phyloP scores from a whole-genome alignment of 1,140 invertebrate species.

The Acromyrmex heyeri region DNA sequence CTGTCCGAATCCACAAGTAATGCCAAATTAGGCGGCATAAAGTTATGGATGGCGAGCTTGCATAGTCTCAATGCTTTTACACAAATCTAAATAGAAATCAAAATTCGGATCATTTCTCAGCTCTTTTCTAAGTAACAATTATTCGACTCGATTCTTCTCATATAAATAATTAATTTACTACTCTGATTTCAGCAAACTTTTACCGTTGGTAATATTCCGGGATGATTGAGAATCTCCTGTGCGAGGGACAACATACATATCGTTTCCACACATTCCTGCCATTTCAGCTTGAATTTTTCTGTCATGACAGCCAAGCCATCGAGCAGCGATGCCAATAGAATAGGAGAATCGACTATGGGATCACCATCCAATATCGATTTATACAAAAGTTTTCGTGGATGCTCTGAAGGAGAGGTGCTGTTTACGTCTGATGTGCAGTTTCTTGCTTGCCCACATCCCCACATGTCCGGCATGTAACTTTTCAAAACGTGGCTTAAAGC shows the following conservation, averaged over 20 bases:
- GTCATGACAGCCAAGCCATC: conserved; percentile 89
- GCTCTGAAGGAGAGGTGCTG: conserved; percentile 58
- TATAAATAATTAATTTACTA: background rate
- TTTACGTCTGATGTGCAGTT: conserved; percentile 29
- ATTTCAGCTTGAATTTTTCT: conserved; percentile 90
- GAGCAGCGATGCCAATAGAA: conserved; percentile 88
- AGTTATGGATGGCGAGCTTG: conserved; percentile 90
- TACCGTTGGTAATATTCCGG: conserved; percentile 87
- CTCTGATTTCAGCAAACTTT: conserved; percentile 52
- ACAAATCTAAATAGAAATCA: conserved; percentile 87
- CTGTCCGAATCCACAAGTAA: conserved; percentile 90
- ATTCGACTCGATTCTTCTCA: background rate
- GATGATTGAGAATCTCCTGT: conserved; percentile 87
- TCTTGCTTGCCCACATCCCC: conserved; percentile 48
- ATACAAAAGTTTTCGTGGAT: conserved; percentile 61
- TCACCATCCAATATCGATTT: conserved; percentile 83
- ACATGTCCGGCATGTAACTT: conserved; percentile 84
- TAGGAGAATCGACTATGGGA: conserved; percentile 83
- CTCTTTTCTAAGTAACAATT: background rate
- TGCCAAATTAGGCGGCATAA: conserved; percentile 91
- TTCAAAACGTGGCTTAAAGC: conserved; percentile 89
- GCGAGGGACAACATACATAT: conserved; percentile 88
- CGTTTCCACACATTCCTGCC: conserved; percentile 91
- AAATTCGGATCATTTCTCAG: background rate
- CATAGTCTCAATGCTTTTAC: conserved; percentile 90